Conservation (phyloP, 2,797 vertebrate genomes). For the Etheostoma perlongum region DNA sequence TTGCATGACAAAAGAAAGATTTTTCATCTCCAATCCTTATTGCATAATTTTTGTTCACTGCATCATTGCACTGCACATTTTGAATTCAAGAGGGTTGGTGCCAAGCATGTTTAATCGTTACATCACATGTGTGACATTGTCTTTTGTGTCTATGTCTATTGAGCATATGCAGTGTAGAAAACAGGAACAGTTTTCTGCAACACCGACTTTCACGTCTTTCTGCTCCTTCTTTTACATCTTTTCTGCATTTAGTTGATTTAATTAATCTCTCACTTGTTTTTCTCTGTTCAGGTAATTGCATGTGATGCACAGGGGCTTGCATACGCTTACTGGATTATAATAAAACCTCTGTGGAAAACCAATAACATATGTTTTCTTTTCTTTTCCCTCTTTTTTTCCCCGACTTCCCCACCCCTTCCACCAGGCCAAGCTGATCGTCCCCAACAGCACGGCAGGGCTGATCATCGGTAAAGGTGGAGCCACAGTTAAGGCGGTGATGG, state of each 20-base stretch:
- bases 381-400: constrained; percentile 11
- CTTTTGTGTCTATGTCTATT: no score
- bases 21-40: constrained; percentile 7
- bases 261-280: neutral
- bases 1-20: constrained; percentile 6
- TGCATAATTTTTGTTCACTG: neutral
- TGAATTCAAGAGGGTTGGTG: neutral
- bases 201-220: no score
- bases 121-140: no score
- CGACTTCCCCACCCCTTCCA: constrained; percentile 23
- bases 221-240: no score
- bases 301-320: no score
- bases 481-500: constrained; percentile 95
- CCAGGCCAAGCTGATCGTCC: constrained; percentile 95
- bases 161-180: no score
- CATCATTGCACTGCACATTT: neutral
- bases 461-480: constrained; percentile 96
- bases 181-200: no score
- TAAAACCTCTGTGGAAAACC: neutral
- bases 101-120: neutral
- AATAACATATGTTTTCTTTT: constrained; percentile 9
- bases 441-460: constrained; percentile 94
- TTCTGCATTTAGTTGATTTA: no score
- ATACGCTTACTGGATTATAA: neutral
- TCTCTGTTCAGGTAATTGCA: neutral